These are phyloP conservation scores for Recurvirostra avosetta DNA, from an alignment of 2,113 vertebrate genomes.

Conservation along the genomic window DNA sequence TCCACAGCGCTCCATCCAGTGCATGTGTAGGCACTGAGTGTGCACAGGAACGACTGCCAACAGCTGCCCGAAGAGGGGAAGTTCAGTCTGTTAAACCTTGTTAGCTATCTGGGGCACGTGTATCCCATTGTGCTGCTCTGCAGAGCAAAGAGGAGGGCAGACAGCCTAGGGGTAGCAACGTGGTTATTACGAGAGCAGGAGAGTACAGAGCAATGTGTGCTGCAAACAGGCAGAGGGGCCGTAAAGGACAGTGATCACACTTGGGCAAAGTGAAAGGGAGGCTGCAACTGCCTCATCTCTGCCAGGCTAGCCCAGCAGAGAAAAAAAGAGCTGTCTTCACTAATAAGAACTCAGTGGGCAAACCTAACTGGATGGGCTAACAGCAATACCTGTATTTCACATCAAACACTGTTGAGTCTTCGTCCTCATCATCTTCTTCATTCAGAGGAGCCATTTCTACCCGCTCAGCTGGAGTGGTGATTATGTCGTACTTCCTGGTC, in stretches of 20 bases:
- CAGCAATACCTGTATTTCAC: conserved; percentile 90
- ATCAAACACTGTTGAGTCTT: conserved; percentile 93
- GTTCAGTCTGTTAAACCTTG: not conserved
- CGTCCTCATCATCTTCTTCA: conserved; percentile 87
- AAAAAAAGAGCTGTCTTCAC: not conserved
- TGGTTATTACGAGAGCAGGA: not conserved
- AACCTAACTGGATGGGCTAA: not conserved
- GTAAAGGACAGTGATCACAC: not conserved
- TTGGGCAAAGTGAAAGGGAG: not conserved
- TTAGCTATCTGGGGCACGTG: not conserved
- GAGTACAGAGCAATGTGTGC: not conserved
- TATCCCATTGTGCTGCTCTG: not conserved
- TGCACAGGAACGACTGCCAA: not conserved
- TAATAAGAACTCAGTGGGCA: not conserved
- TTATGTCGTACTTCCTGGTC: conserved; percentile 95
- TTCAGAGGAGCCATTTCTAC: conserved; percentile 98
- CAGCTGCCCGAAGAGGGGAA: not conserved
- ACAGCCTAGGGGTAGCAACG: not conserved
- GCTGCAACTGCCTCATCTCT: not conserved
- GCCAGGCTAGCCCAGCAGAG: not conserved
- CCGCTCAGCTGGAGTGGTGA: conserved; percentile 90
- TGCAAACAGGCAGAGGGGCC: not conserved
- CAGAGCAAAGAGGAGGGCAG: not conserved
- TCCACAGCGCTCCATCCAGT: not conserved
- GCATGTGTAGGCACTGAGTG: rapidly evolving